Evolutionary conservation across 2,797 vertebrate genomes (phyloP).

Genomic region (Sphenopsis melanotis): DNA sequence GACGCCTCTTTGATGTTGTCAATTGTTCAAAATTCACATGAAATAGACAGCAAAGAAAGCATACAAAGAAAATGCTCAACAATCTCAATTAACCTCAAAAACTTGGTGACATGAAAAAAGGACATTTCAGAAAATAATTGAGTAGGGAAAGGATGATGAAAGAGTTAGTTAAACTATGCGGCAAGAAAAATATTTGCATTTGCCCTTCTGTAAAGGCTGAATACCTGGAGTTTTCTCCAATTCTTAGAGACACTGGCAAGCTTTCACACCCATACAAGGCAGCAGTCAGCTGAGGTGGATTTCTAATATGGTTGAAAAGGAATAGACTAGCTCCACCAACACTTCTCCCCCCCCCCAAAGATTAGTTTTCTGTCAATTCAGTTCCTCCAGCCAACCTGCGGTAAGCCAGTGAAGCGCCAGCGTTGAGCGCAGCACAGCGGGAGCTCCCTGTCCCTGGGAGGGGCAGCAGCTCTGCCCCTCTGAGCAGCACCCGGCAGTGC

Average conservation of each 20-base stretch:
- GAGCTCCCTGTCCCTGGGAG: neutral
- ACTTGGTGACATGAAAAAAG: neutral
- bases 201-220: neutral
- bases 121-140: neutral
- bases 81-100: neutral
- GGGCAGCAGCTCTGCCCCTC: neutral
- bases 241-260: neutral
- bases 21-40: neutral
- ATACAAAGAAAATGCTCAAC: neutral
- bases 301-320: neutral
- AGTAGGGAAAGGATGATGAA: neutral
- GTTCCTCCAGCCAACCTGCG: neutral
- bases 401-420: neutral
- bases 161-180: neutral
- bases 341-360: rapidly evolving
- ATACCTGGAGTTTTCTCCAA: neutral
- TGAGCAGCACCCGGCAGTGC: neutral
- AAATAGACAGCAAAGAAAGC: neutral
- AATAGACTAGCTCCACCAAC: neutral
- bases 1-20: neutral
- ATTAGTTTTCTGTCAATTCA: neutral
- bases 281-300: neutral
- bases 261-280: neutral
- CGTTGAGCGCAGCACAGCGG: neutral
- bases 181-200: neutral